phyloP scores from a whole-genome alignment of 1,140 invertebrate species.

The Drosophila nigromelanica region DNA sequence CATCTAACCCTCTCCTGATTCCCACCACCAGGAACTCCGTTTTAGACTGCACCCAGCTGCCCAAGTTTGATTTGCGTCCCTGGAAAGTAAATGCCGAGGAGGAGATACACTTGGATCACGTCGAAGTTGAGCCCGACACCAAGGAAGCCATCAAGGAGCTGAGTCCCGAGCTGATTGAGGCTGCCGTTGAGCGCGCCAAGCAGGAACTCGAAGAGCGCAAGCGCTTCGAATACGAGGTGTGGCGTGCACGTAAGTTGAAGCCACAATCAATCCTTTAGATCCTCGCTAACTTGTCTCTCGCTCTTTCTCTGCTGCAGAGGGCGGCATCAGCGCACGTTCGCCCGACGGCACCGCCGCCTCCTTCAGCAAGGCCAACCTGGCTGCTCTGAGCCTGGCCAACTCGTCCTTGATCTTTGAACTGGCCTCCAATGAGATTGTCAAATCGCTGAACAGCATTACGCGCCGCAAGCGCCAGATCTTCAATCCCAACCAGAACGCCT shows the following conservation, averaged over 20 bases:
- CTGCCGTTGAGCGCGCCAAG: constrained; percentile 90
- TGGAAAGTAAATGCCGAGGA: constrained; percentile 58
- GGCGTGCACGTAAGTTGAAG: constrained; percentile 84
- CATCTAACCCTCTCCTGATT: not conserved
- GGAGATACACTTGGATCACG: constrained; percentile 64
- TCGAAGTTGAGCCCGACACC: constrained; percentile 73
- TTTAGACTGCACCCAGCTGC: constrained; percentile 90
- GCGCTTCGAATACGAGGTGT: constrained; percentile 91
- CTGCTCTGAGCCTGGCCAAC: constrained; percentile 92
- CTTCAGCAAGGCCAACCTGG: constrained; percentile 93
- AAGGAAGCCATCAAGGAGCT: constrained; percentile 81
- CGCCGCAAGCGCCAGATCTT: constrained; percentile 90
- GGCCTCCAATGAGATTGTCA: constrained; percentile 92
- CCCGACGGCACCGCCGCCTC: constrained; percentile 93
- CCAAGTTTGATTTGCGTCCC: constrained; percentile 86
- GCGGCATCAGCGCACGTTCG: constrained; percentile 92
- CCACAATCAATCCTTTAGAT: not conserved
- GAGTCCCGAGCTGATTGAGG: constrained; percentile 85
- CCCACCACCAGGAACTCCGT: constrained; percentile 87
- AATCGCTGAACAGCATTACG: constrained; percentile 86
- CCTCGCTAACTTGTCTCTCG: not conserved
- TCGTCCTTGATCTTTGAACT: constrained; percentile 94
- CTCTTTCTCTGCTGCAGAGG: constrained; percentile 84
- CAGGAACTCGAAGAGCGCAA: constrained; percentile 89
- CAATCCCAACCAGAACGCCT: constrained; percentile 88